Percentiles rank a stretch among this genome's conserved stretches.
These are phyloP conservation scores for Harlomillsia oculata DNA, from an alignment of 1,140 invertebrate genomes.

Conservation along the genomic window DNA sequence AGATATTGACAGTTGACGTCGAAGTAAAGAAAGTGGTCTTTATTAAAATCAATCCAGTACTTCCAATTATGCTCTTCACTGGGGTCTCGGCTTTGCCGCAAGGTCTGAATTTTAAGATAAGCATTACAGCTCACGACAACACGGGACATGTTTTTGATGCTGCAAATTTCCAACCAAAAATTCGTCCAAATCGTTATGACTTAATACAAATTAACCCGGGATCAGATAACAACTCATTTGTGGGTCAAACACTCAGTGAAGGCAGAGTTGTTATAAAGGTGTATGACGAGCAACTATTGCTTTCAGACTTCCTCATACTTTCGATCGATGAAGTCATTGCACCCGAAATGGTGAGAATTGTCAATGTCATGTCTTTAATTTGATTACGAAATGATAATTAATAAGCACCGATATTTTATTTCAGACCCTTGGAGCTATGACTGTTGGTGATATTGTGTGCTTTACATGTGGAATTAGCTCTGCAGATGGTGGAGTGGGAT, in stretches of 20 bases:
- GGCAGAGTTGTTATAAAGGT: constrained; percentile 17
- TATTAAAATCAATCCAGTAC: constrained; percentile 41
- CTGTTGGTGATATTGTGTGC: constrained; percentile 31
- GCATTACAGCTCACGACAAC: constrained; percentile 44
- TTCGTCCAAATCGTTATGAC: constrained; percentile 43
- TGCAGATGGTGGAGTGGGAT: background rate
- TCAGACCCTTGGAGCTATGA: background rate
- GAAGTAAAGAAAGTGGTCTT: constrained; percentile 40
- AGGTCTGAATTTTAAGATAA: constrained; percentile 41
- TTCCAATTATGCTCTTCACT: constrained; percentile 35
- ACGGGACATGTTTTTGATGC: constrained; percentile 43
- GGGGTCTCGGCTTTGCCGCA: constrained; percentile 40
- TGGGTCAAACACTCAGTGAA: constrained; percentile 10
- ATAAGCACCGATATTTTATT: background rate
- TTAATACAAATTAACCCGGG: constrained; percentile 40
- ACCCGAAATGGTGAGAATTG: constrained; percentile 14
- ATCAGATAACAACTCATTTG: constrained; percentile 40
- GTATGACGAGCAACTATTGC: constrained; percentile 3
- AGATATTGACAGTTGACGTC: constrained; percentile 42
- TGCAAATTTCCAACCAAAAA: constrained; percentile 40
- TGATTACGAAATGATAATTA: background rate
- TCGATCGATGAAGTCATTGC: constrained; percentile 17
- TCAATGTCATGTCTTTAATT: constrained; percentile 1
- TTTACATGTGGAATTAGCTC: constrained; percentile 25
- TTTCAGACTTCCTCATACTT: constrained; percentile 13